Evolutionary conservation across 2,797 vertebrate species (phyloP).

Genomic region (Brachyrhaphis roseni): DNA sequence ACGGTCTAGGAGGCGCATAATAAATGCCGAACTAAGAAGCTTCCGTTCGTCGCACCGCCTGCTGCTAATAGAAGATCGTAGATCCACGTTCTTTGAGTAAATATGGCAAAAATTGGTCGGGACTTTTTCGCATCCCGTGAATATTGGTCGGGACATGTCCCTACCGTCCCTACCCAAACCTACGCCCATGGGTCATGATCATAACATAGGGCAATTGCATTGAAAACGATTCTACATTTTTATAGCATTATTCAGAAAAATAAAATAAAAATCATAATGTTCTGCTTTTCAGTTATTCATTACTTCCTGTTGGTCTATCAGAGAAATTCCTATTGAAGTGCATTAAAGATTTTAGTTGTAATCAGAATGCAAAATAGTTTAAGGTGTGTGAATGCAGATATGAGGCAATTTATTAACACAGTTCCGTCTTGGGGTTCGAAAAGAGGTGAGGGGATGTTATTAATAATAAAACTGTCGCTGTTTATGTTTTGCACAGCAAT

Average conservation of each 20-base stretch:
- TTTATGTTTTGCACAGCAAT: background rate
- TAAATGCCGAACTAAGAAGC: too few relatives aligned
- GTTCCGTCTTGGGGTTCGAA: background rate
- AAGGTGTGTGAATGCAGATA: background rate
- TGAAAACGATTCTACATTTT: background rate
- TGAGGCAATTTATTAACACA: background rate
- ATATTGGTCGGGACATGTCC: too few relatives aligned
- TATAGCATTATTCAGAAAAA: background rate
- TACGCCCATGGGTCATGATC: background rate
- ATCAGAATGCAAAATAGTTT: background rate
- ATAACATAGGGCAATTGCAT: background rate
- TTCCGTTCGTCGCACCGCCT: too few relatives aligned
- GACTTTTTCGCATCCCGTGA: too few relatives aligned
- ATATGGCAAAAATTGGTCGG: too few relatives aligned
- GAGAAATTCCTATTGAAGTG: background rate
- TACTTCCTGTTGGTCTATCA: background rate
- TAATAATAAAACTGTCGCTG: slow-evolving; percentile 1
- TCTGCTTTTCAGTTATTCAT: background rate
- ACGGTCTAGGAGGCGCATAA: too few relatives aligned
- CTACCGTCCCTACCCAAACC: too few relatives aligned
- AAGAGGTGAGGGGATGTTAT: background rate
- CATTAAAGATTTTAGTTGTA: background rate
- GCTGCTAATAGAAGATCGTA: too few relatives aligned
- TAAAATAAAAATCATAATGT: background rate
- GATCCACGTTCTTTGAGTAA: too few relatives aligned